Percentiles rank a stretch among this genome's conserved stretches.
Evolutionary conservation across 2,888 invertebrate species (phyloP).

Genomic region (Nephrotoma guestfalica): DNA sequence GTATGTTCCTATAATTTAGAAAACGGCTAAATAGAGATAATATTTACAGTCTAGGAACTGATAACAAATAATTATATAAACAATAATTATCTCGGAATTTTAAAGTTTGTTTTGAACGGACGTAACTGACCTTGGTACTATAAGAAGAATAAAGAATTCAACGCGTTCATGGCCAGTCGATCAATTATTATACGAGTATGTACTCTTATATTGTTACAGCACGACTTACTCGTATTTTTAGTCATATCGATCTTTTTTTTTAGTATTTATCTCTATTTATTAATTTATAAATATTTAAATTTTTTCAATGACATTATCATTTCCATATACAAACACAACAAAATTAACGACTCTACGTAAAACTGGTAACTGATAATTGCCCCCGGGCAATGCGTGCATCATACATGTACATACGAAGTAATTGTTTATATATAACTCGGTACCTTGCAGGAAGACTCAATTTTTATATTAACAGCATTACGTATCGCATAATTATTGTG

Average conservation of each 20-base stretch:
- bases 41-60: no score
- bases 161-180: neutral
- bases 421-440: neutral
- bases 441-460: neutral
- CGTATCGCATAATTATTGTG: no score
- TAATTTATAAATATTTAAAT: neutral
- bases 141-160: neutral
- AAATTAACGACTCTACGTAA: neutral
- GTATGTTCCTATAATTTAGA: no score
- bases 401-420: neutral
- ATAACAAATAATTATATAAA: no score
- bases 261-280: neutral
- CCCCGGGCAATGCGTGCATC: neutral
- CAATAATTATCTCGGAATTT: neutral
- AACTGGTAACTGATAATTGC: neutral
- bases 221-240: neutral
- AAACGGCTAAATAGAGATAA: no score
- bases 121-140: neutral
- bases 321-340: neutral
- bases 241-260: neutral
- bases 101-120: neutral
- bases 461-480: neutral
- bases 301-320: neutral
- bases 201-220: neutral
- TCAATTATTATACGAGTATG: neutral